Base-by-base conservation (phyloP, 2,797 vertebrate species). In the Oreochromis mossambicus region DNA sequence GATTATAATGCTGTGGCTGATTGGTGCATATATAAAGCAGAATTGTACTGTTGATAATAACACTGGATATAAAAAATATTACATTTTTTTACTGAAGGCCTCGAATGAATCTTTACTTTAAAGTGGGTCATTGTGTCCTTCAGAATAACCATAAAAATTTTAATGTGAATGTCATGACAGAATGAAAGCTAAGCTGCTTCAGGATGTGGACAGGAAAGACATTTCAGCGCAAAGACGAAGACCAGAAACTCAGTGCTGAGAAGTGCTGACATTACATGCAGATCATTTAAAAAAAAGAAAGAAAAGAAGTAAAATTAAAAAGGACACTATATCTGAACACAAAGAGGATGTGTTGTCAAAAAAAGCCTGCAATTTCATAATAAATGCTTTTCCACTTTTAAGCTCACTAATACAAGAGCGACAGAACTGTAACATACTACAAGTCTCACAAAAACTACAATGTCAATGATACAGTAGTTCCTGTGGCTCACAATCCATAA, bases 91-190 rank as follows among this genome's bases (percentile, higher is more conserved):
- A 46, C 5, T 3, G 13, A 46, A 46, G 3, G 5, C 13, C 43
- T 14, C 15, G 14, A 46, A 46, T 46, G 14, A 46, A 46, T 15
- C 43, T 46, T 46, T 46, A 46, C 43, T 46, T 46, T 41, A 4
- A 41, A 41, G 11, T 10, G 11, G 12, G 15, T 19, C 15, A 50
- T 13, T 50, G 46, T 50, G 34, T 14, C 19, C 13, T 58, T 32
- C 55, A 58, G 55, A 58, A 17, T 32, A 32, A 58, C 56, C 56
- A 19, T 5, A 15, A 68, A 68, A 21, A 8, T 9, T 41, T 41
- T 24, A 14, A 68, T 68, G n/a, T 68, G 36, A 43, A 68, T 68
- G 63, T 43, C 36, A 68, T 68, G 63, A 68, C 63, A 68, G 63
- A 38, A 68, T 41, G n/a, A 12, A 75, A 48, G 68, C 41, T 46